Evolutionary conservation across 2,113 vertebrate genomes (phyloP), one percentile per base, ranked within the genome.

Genomic region (Stegastes partitus): DNA sequence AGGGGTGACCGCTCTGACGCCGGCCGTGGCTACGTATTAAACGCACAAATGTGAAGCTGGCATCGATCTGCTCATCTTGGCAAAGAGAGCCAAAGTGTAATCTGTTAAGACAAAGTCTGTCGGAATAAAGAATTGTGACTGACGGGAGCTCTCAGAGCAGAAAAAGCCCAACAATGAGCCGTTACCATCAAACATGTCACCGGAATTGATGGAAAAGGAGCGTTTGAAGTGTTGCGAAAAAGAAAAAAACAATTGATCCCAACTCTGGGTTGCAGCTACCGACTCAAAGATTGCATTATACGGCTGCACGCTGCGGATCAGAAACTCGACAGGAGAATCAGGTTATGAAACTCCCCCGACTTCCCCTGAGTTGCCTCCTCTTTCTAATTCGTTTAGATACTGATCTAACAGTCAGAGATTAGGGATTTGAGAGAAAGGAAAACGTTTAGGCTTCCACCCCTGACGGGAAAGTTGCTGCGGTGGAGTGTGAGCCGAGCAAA

Each of bases 401-500:
- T 16, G 31, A 54, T 25, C 15, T 22, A 50, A 61, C 25, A 39
- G 47, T n/a, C 53, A 18, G 5, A 59, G 18, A 51, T 44, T 19
- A 21, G n/a, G 47, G 23, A 5, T 25, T 54, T 5, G 4, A 3
- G 31, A 31, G 22, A 57, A 18, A 23, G n/a, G 4, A 21, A 76
- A 53, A 56, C 1, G 0, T 54, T 58, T 50, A 18, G 44, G 78
- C 50, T 70, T 66, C 74, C 45, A 22, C 21, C 39, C 15, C 42
- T 4, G 45, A 45, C 62, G 44, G 39, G 56, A 71, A 56, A 31
- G 31, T 1, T n/a, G 31, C 73, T 18, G 25, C 12, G 21, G 70
- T 83, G 63, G 59, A 70, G 31, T 47, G 67, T 55, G 39, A 42
- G 62, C 22, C 3, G 15, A 53, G 75, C 3, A 14, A 84, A 56